These are phyloP conservation scores for Drosophila murphyi DNA, from an alignment of 1,140 invertebrate genomes.

Conservation along the genomic window DNA sequence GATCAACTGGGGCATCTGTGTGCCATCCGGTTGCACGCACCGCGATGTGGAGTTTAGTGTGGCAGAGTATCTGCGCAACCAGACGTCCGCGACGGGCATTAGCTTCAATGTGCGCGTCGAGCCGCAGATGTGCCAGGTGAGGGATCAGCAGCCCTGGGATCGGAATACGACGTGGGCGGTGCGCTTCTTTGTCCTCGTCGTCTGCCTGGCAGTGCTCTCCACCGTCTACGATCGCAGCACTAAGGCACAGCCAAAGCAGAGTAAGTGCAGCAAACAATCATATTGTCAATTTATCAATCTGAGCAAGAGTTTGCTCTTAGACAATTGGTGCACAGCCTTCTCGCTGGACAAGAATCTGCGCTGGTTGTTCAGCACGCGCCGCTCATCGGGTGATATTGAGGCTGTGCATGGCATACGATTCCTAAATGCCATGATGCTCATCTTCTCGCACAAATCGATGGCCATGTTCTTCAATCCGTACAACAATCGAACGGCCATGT, in stretches of 20 bases:
- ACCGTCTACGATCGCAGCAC: constrained; percentile 80
- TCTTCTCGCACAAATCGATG: constrained; percentile 88
- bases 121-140: constrained; percentile 87
- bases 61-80: constrained; percentile 83
- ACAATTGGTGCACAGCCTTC: constrained; percentile 86
- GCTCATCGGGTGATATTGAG: constrained; percentile 86
- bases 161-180: constrained; percentile 85
- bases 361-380: constrained; percentile 86
- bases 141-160: constrained; percentile 73
- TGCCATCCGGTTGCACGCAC: constrained; percentile 86
- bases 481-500: constrained; percentile 87
- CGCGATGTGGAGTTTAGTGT: constrained; percentile 87
- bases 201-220: constrained; percentile 72
- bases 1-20: constrained; percentile 88
- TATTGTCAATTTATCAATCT: not conserved
- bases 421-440: constrained; percentile 87
- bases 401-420: constrained; percentile 87
- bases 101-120: constrained; percentile 86
- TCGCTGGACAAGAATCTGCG: constrained; percentile 87
- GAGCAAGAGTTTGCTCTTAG: constrained; percentile 53
- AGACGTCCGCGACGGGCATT: constrained; percentile 85
- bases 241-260: constrained; percentile 69
- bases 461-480: constrained; percentile 88
- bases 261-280: constrained; percentile 39
- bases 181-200: constrained; percentile 80